Base-by-base conservation (phyloP, 2,888 invertebrate species). In the Andrena praecox region DNA sequence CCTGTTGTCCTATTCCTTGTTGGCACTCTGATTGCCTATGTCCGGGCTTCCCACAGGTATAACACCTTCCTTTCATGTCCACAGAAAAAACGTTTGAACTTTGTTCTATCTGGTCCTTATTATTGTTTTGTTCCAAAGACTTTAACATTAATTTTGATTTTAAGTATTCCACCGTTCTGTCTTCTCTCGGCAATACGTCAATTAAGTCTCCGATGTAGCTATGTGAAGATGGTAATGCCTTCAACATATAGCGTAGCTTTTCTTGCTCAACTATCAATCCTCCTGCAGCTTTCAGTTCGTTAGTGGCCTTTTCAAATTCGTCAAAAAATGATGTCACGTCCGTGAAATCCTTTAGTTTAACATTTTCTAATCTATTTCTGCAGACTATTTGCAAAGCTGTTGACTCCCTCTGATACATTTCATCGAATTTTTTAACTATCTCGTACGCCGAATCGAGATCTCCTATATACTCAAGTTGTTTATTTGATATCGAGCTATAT, bases 121-220 rank as follows among this genome's bases (percentile, higher is more conserved):
- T 33, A 33, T 71, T 64, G 12, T 62, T 70, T 64, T 78, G 78
- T 29, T 66, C 63, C 69, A 33, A 33, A 7, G 33, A 33, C 33
- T 33, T 33, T 7, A 33, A 7, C 33, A 33, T 85, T 84, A 31
- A 86, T 85, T 88, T 85, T 10, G 71, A 75, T 80, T 87, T 89
- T 10, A 91, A 35, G 75, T 86, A 91, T 5, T 89, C 89, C 1
- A 87, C 85, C 2, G 88, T 90, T 80, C 86, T 72, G 10, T 90
- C 81, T 12, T 70, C 62, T 60, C 80, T 86, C 52, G 80, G 82
- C n/a, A 90, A 20, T 0, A 86, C 77, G 80, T 90, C 88, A 12
- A 90, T 77, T 24, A 88, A 66, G 78, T 89, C 90, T 29, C 89
- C 89, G 66, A 90, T 86, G 63, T 90, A 79, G 67, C 87, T 87